These are phyloP conservation scores for Argynnis bischoffii DNA, from an alignment of 2,888 invertebrate genomes.

Conservation along the genomic window DNA sequence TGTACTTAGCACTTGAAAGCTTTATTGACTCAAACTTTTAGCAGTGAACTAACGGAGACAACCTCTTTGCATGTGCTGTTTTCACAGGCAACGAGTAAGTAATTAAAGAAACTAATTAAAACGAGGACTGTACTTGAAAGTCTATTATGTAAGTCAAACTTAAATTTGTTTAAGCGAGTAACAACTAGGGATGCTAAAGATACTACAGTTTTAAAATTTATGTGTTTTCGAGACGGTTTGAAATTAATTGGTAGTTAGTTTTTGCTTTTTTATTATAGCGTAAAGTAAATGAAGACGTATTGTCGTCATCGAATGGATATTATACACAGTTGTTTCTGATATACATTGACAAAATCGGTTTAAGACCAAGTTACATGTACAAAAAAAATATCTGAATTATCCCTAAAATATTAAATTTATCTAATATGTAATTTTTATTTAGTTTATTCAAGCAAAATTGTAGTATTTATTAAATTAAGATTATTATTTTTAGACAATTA, in stretches of 20 bases:
- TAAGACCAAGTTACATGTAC: no score
- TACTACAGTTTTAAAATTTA: slow-evolving; percentile 20
- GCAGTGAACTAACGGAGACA: slow-evolving; percentile 26
- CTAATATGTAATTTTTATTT: no score
- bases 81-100: slow-evolving; percentile 30
- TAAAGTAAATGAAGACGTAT: background rate
- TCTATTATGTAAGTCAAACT: slow-evolving; percentile 28
- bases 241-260: slow-evolving; percentile 2
- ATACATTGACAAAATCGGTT: no score
- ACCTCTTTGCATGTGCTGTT: slow-evolving; percentile 35
- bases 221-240: slow-evolving; percentile 1
- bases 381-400: no score
- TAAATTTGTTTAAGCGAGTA: slow-evolving; percentile 21
- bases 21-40: slow-evolving; percentile 15
- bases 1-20: slow-evolving; percentile 3
- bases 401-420: no score
- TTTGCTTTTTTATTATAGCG: background rate
- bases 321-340: no score
- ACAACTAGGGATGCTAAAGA: slow-evolving; percentile 18
- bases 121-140: slow-evolving; percentile 23
- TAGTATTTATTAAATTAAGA: no score
- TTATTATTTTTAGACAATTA: no score
- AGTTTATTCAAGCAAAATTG: no score
- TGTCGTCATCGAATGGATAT: no score
- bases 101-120: slow-evolving; percentile 37